Percentiles rank a stretch among this genome's conserved stretches.
phyloP scores from a whole-genome alignment of 1,140 invertebrate genomes.

The Melanaphis sacchari region DNA sequence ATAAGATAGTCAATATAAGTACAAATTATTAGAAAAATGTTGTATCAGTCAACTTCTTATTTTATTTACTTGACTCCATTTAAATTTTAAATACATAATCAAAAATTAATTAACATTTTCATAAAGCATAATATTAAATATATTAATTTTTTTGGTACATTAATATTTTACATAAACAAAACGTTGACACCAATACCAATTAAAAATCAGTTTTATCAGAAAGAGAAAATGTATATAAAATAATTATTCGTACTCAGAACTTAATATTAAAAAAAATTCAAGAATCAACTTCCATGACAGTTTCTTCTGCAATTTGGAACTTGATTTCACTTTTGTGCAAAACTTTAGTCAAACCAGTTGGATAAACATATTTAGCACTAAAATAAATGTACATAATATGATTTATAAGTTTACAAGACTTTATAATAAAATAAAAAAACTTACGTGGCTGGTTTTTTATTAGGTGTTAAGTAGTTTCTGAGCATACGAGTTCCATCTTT shows the following conservation, averaged over 20 bases:
- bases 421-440: background rate
- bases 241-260: background rate
- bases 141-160: background rate
- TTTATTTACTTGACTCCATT: background rate
- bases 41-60: background rate
- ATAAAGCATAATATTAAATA: background rate
- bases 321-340: constrained; percentile 29
- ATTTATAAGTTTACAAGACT: background rate
- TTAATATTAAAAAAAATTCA: background rate
- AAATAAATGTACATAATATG: background rate
- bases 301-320: constrained; percentile 34
- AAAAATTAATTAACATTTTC: background rate
- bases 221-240: background rate
- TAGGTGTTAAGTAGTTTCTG: constrained; percentile 50
- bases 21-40: background rate
- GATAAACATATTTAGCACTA: constrained; percentile 41
- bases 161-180: background rate
- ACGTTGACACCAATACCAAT: background rate
- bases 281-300: constrained; percentile 37
- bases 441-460: constrained; percentile 44
- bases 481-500: constrained; percentile 66
- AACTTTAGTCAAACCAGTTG: constrained; percentile 32
- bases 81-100: background rate
- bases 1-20: too few relatives aligned
- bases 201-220: background rate